Evolutionary conservation across 2,797 vertebrate genomes (phyloP).

Genomic region (Xiphophorus birchmanni): DNA sequence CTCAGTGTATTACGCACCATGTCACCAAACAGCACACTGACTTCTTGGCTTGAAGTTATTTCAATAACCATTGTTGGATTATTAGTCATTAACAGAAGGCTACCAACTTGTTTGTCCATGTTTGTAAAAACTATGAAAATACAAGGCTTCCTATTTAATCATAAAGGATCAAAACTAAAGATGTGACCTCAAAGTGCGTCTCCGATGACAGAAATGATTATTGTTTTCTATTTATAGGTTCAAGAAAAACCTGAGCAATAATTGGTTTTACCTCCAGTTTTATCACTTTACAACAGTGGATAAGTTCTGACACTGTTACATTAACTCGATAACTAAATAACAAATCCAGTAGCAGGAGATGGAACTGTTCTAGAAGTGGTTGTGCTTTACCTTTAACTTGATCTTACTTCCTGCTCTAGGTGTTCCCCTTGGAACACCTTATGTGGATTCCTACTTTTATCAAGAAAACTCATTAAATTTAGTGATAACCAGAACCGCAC

Average conservation of each 20-base stretch:
- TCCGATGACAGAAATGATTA: neutral
- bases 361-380: neutral
- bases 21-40: too few species aligned
- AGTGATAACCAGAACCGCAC: neutral
- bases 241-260: neutral
- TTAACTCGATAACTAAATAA: neutral
- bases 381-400: neutral
- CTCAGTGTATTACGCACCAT: too few species aligned
- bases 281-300: neutral
- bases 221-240: neutral
- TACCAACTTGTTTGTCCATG: too few species aligned
- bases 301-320: neutral
- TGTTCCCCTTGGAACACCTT: neutral
- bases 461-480: neutral
- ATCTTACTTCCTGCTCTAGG: neutral
- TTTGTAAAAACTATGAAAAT: neutral
- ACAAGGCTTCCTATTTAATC: neutral
- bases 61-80: too few species aligned
- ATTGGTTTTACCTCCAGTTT: neutral
- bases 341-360: neutral
- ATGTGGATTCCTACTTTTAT: neutral
- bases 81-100: too few species aligned
- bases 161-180: neutral
- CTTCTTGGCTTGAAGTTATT: too few species aligned
- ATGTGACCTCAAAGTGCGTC: neutral